Percentiles rank a stretch among this genome's conserved stretches.
These are phyloP conservation scores for Eristalis arbustorum DNA, from an alignment of 2,888 invertebrate species.

Conservation along the genomic window DNA sequence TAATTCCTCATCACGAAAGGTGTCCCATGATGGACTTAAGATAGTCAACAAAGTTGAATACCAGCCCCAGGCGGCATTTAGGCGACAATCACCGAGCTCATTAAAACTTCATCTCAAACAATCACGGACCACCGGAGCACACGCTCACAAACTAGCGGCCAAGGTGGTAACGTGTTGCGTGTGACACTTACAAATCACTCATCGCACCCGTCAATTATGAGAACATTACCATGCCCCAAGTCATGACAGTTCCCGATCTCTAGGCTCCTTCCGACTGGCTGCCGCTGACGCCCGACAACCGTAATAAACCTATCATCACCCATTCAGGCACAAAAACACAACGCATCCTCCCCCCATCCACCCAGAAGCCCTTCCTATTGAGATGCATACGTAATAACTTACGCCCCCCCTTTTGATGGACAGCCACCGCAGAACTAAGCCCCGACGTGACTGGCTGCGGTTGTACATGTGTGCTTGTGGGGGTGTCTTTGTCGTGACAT, in stretches of 20 bases:
- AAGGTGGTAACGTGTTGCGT: slow-evolving; percentile 23
- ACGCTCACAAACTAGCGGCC: neutral
- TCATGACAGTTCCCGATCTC: slow-evolving; percentile 1
- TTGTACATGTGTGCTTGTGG: neutral
- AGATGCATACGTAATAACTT: slow-evolving; percentile 23
- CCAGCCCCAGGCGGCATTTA: neutral
- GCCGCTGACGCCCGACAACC: slow-evolving; percentile 9
- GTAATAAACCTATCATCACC: slow-evolving; percentile 15
- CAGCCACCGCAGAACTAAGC: slow-evolving; percentile 35
- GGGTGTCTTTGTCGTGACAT: slow-evolving; percentile 42
- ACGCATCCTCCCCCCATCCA: neutral
- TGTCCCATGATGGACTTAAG: neutral
- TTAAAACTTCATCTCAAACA: slow-evolving; percentile 2
- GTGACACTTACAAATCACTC: slow-evolving; percentile 37
- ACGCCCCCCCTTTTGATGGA: slow-evolving; percentile 28
- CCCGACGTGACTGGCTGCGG: slow-evolving; percentile 20
- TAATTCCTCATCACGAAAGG: no score
- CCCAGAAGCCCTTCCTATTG: neutral
- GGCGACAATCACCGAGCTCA: neutral
- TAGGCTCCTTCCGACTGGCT: neutral
- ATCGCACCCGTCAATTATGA: slow-evolving; percentile 37
- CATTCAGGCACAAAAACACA: neutral
- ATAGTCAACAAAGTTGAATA: neutral
- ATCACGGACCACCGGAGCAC: neutral
- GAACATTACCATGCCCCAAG: slow-evolving; percentile 9